Conservation (phyloP, 2,888 invertebrate genomes). For the Apamea crenata region DNA sequence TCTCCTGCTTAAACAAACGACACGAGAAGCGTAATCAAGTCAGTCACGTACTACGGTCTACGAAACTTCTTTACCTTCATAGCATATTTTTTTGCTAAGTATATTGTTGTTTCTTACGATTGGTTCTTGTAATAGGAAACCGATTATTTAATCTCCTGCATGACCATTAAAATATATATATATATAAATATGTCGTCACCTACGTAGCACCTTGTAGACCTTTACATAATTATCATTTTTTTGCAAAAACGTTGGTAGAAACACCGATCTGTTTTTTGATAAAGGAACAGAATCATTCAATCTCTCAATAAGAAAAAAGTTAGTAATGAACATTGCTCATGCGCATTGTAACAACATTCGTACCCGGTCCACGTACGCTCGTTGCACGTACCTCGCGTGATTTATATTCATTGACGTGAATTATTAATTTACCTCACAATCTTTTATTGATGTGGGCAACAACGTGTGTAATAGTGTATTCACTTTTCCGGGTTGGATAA, state of each 20-base stretch:
- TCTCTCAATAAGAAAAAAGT: constrained; percentile 1
- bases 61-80: background rate
- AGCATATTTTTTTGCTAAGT: background rate
- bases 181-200: too few species aligned
- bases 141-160: background rate
- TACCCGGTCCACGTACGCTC: constrained; percentile 56
- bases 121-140: background rate
- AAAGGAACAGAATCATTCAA: constrained; percentile 1
- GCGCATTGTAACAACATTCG: constrained; percentile 2
- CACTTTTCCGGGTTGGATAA: constrained; percentile 52
- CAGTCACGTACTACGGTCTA: background rate
- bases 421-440: constrained; percentile 69
- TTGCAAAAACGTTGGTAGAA: background rate
- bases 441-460: constrained; percentile 62
- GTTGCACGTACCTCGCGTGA: constrained; percentile 63
- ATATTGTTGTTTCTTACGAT: background rate
- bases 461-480: constrained; percentile 31
- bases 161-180: too few species aligned
- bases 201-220: too few species aligned
- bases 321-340: constrained; percentile 13
- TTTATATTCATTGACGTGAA: constrained; percentile 68
- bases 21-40: background rate
- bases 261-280: background rate
- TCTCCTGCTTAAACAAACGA: background rate
- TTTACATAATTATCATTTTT: background rate